phyloP scores from a whole-genome alignment of 2,113 vertebrate species.

The Canis aureus region DNA sequence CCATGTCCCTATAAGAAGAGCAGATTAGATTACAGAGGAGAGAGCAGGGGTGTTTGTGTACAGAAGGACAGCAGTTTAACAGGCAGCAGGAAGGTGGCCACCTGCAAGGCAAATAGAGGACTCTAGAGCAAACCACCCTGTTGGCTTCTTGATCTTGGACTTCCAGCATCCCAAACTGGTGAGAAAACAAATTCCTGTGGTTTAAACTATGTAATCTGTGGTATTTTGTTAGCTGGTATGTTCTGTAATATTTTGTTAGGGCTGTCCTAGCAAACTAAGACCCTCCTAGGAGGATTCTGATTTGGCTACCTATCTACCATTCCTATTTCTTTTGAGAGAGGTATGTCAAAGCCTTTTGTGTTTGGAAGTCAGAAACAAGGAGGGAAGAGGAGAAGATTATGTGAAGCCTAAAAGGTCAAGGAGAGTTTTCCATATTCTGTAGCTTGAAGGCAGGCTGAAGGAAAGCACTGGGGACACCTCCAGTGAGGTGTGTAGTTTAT shows the following conservation, averaged over 20 bases:
- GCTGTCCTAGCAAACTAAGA: background rate
- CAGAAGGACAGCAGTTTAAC: background rate
- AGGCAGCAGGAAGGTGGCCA: background rate
- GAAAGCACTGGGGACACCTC: background rate
- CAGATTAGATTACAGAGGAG: background rate
- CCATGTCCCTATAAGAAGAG: background rate
- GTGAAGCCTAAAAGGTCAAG: background rate
- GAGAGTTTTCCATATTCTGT: background rate
- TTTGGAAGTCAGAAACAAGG: background rate
- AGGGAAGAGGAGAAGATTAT: background rate
- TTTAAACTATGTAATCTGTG: background rate
- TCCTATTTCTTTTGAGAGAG: background rate
- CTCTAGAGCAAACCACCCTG: background rate
- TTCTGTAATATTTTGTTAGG: background rate
- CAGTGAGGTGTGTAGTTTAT: background rate
- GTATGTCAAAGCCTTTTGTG: background rate
- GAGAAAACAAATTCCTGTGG: background rate
- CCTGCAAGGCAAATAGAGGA: background rate
- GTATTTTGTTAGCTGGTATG: background rate
- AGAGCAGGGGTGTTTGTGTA: rapidly evolving
- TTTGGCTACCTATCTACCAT: background rate
- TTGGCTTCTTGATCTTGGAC: background rate
- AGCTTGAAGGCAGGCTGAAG: background rate
- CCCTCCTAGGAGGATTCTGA: background rate
- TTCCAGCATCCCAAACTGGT: background rate